Base-by-base conservation (phyloP, 2,113 vertebrate species). In the Saguinus midas region DNA sequence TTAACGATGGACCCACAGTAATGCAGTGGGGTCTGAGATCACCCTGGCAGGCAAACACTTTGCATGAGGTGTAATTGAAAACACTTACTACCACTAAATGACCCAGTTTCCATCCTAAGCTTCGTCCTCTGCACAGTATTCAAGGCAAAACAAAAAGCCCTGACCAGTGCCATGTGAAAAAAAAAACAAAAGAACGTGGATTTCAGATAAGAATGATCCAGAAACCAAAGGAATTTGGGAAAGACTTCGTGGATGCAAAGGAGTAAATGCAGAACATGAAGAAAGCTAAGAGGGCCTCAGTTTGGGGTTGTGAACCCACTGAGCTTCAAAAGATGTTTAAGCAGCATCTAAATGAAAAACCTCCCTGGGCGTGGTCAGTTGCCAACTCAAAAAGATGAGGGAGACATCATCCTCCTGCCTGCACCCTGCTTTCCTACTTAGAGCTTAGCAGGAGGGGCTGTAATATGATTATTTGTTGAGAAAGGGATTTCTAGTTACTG, bases 131-230 rank as follows among this genome's bases (percentile, higher is more conserved):
- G 37, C 43, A 50, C 9, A 45, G 57, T 40, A 66, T 68, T 92
- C 80, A 40, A 25, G 37, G 81, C 61, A 76, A 83, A 90, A 87
- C 52, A 52, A 52, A 52, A 80, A 95, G 89, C 29, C 29, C 70
- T 72, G 68, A 90, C 35, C 20, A 57, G n/a, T n/a, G 68, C 80
- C 68, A 87, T 78, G 70, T 23, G 40, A 83, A 72, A 40, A 50
- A 83, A 72, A 40, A 50, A 13, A 18, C 57, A 92, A 55, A 50
- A n/a, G 64, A 80, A 79, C 25, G 97, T 52, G 86, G 87, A 96
- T 96, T 98, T 97, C 97, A 98, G 97, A 97, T 98, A 96, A 98
- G 97, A 97, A 97, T 95, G 95, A 95, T 96, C 89, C 97, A 98
- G 97, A 96, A 97, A 96, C 94, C 97, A 97, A 98, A 98, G 92